Percentiles rank a stretch among this genome's conserved stretches.
These are phyloP conservation scores for Ferdinandea cuprea DNA, from an alignment of 2,888 invertebrate genomes.

Conservation along the genomic window DNA sequence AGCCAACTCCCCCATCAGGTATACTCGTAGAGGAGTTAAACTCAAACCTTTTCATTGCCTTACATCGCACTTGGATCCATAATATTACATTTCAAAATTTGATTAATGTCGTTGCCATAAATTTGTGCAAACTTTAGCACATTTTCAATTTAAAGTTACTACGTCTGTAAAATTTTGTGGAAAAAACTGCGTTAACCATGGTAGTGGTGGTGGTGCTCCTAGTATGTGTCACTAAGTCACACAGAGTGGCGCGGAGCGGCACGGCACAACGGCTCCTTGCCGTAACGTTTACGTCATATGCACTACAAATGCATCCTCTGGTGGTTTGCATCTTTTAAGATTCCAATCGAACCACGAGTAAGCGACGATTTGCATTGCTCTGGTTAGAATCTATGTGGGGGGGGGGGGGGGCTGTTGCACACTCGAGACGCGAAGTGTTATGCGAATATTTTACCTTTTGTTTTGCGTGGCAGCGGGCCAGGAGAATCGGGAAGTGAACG, in stretches of 20 bases:
- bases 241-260: no score
- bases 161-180: conserved; percentile 1
- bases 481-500: conserved; percentile 30
- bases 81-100: conserved; percentile 39
- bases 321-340: conserved; percentile 46
- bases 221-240: conserved; percentile 22
- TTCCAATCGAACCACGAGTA: conserved; percentile 54
- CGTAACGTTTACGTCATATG: no score
- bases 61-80: conserved; percentile 6
- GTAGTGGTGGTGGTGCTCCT: no score
- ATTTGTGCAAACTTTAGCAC: conserved; percentile 48
- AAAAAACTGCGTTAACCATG: conserved; percentile 9
- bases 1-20: not conserved
- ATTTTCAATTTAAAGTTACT: conserved; percentile 60
- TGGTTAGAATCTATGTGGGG: not conserved
- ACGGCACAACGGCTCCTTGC: no score
- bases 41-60: not conserved
- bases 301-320: not conserved
- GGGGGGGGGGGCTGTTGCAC: conserved; percentile 5
- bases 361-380: conserved; percentile 39
- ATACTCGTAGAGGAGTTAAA: not conserved
- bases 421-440: conserved; percentile 60
- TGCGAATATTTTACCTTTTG: conserved; percentile 65
- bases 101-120: conserved; percentile 62
- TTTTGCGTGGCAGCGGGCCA: conserved; percentile 16